Evolutionary conservation across 2,797 vertebrate species (phyloP).

Genomic region (Erethizon dorsatum): DNA sequence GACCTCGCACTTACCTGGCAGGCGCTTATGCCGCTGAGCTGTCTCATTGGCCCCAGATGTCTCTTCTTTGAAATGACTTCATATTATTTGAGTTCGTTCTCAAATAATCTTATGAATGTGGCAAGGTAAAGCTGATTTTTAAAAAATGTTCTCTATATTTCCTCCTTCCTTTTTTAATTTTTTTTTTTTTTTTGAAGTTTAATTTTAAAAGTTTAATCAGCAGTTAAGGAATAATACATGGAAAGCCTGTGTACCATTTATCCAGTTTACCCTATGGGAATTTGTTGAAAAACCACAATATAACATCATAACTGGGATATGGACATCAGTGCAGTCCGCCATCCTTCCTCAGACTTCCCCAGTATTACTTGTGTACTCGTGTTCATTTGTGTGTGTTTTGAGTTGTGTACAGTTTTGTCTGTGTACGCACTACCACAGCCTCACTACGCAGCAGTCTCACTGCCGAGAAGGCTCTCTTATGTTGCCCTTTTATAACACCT

Average conservation of each 20-base stretch:
- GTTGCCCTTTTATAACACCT: background rate
- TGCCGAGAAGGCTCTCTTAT: background rate
- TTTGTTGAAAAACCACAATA: background rate
- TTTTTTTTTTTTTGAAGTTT: constrained; percentile 31
- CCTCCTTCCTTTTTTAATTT: background rate
- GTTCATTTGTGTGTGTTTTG: background rate
- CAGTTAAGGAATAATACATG: background rate
- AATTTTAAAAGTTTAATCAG: too few species aligned
- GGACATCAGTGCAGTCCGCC: background rate
- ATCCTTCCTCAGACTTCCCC: background rate
- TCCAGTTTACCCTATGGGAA: background rate
- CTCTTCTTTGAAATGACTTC: constrained; percentile 39
- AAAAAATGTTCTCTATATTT: background rate
- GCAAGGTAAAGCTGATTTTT: background rate
- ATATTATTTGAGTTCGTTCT: background rate
- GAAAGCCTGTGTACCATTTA: background rate
- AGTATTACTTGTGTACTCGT: background rate
- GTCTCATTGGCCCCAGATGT: background rate
- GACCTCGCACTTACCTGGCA: too few species aligned
- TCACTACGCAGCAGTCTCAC: background rate
- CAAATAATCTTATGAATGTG: constrained; percentile 17
- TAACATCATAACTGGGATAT: background rate
- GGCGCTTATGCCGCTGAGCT: too few species aligned
- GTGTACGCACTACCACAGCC: background rate
- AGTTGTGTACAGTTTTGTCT: background rate